phyloP scores from a whole-genome alignment of 2,888 invertebrate species.

The Cheilosia grossa region DNA sequence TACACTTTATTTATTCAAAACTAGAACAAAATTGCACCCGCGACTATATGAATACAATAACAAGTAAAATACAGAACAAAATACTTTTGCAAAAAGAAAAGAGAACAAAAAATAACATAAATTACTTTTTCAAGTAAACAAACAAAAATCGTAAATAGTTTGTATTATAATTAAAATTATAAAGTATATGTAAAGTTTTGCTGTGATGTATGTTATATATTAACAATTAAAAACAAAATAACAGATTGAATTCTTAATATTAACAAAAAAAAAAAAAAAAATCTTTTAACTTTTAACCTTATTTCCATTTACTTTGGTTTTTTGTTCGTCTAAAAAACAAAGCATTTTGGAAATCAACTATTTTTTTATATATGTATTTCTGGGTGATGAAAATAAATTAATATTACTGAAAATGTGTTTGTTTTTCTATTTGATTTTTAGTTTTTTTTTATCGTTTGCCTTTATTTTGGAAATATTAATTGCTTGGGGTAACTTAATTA shows the following conservation, averaged over 20 bases:
- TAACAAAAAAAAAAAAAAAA: conserved; percentile 79
- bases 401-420: conserved; percentile 25
- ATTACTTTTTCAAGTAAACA: conserved; percentile 71
- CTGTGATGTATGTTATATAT: conserved; percentile 83
- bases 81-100: conserved; percentile 33
- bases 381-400: conserved; percentile 31
- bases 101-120: conserved; percentile 30
- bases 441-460: conserved; percentile 13
- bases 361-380: conserved; percentile 41
- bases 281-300: conserved; percentile 62
- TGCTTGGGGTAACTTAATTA: neutral
- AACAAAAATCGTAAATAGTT: conserved; percentile 76
- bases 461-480: conserved; percentile 31
- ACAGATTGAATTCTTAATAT: conserved; percentile 76
- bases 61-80: conserved; percentile 36
- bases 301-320: conserved; percentile 27
- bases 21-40: conserved; percentile 46
- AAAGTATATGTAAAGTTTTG: conserved; percentile 81
- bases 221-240: conserved; percentile 79
- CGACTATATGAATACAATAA: conserved; percentile 44
- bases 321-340: conserved; percentile 10
- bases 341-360: conserved; percentile 38
- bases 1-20: conserved; percentile 19
- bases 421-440: neutral
- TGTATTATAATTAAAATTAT: conserved; percentile 75